Evolutionary conservation across 2,797 vertebrate genomes (phyloP), one percentile per base, ranked within the genome.

Genomic region (Tapirus indicus): DNA sequence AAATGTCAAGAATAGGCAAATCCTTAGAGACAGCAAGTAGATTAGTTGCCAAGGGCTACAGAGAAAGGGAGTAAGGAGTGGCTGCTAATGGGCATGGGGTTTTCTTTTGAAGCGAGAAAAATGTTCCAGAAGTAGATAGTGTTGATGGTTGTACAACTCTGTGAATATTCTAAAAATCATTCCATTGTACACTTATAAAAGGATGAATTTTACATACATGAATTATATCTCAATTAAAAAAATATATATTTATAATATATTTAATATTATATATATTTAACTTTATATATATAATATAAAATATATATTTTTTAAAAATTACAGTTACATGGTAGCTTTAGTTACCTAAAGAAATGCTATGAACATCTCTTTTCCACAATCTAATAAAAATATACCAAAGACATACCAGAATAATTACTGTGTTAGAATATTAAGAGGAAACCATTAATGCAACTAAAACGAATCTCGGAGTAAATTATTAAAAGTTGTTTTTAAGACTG

Each of bases 81-180:
- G 64, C 25, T 64, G 5, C 13, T 75, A 79, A 49, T 35, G 18
- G 29, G 29, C 60, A 66, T 27, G 27, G 10, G 27, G 18, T 79
- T 88, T 93, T n/a, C 84, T 89, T 91, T 18, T 38, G 41, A 71
- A 74, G 14, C 56, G 52, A 86, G 69, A 32, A 92, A 97, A 68
- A 47, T 47, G 58, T 86, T 94, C 7, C n/a, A 7, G 23, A 93
- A 91, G 71, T 91, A 83, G 77, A 11, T 1, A 75, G 44, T 47
- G 16, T 75, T 75, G 13, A 38, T 54, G 27, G n/a, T 18, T 95
- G 4, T 21, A 84, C n/a, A 77, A 52, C 32, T 49, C 17, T 49
- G 38, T 38, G 20, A 71, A 47, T 23, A 83, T 23, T 85, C 75
- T 60, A 80, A 91, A 64, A 85, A 25, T 60, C 52, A 89, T 47